A percentile compares a stretch with the other conserved stretches of the same genome.
These are phyloP conservation scores for Rhodophaea formosa DNA, from an alignment of 2,888 invertebrate genomes.

Conservation along the genomic window DNA sequence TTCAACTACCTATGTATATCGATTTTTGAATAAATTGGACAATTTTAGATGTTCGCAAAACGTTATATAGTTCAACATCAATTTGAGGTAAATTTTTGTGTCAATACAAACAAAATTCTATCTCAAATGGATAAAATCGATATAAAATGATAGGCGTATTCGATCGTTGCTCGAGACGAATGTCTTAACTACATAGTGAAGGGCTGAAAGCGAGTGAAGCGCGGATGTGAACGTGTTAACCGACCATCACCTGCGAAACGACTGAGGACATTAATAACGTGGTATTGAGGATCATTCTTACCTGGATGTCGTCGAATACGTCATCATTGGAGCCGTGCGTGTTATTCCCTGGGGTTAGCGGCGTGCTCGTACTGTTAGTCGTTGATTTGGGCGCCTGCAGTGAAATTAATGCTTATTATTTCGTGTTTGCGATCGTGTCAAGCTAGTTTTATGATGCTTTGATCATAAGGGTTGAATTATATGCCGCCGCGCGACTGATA, in stretches of 20 bases:
- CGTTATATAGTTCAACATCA: background rate
- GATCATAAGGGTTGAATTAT: no score
- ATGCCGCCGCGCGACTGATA: no score
- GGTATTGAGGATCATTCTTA: slow-evolving; percentile 40
- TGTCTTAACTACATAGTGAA: slow-evolving; percentile 41
- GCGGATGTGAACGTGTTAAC: slow-evolving; percentile 78
- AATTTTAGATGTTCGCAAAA: background rate
- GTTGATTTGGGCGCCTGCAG: slow-evolving; percentile 66
- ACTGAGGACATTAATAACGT: slow-evolving; percentile 33
- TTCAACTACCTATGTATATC: background rate
- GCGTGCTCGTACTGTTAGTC: slow-evolving; percentile 73
- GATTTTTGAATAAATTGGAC: background rate
- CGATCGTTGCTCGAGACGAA: slow-evolving; percentile 28
- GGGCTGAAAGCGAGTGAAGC: slow-evolving; percentile 59
- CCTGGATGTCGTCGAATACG: slow-evolving; percentile 77
- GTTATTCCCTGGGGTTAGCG: slow-evolving; percentile 66
- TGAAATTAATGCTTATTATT: slow-evolving; percentile 17
- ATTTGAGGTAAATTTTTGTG: background rate
- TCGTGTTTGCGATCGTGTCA: slow-evolving; percentile 13
- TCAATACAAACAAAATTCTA: background rate
- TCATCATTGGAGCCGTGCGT: slow-evolving; percentile 72
- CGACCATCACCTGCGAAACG: slow-evolving; percentile 67
- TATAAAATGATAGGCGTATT: slow-evolving; percentile 1
- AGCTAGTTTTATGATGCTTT: slow-evolving; percentile 15
- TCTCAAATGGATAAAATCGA: slow-evolving; percentile 7